Percentiles rank a stretch among this genome's conserved stretches.
Conservation (phyloP, 1,140 invertebrate species). For the Riptortus pedestris region DNA sequence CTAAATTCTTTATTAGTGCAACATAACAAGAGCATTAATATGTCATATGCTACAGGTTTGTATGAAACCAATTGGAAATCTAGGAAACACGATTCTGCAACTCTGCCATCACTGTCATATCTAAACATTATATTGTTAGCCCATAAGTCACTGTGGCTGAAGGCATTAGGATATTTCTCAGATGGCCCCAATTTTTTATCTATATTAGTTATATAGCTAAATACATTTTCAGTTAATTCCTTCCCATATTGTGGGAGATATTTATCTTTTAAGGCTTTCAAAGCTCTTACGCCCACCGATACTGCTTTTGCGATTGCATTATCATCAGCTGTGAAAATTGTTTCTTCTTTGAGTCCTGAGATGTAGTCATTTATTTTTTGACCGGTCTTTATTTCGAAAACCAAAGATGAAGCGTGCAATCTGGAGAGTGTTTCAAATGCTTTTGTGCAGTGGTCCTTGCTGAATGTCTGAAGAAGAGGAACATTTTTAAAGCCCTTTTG, state of each 20-base stretch:
- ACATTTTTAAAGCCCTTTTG: background rate
- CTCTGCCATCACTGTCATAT: background rate
- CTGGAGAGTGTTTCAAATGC: background rate
- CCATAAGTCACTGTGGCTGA: slow-evolving; percentile 17
- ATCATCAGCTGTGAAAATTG: background rate
- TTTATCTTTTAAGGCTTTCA: background rate
- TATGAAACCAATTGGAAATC: slow-evolving; percentile 19
- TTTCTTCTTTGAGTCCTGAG: background rate
- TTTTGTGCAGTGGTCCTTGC: background rate
- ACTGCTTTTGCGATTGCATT: background rate
- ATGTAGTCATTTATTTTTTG: background rate
- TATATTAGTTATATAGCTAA: background rate
- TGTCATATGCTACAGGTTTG: background rate
- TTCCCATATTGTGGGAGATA: background rate
- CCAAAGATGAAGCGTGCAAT: background rate
- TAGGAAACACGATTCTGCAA: background rate
- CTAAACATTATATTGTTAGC: slow-evolving; percentile 23
- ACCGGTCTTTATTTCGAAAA: background rate
- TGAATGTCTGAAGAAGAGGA: background rate
- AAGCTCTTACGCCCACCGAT: background rate
- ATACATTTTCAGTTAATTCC: background rate
- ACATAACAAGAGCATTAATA: slow-evolving; percentile 1
- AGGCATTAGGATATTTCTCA: background rate
- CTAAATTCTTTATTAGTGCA: background rate
- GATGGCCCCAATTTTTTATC: background rate